These are phyloP conservation scores for Pelmatolapia mariae DNA, from an alignment of 2,113 vertebrate species.

Conservation along the genomic window DNA sequence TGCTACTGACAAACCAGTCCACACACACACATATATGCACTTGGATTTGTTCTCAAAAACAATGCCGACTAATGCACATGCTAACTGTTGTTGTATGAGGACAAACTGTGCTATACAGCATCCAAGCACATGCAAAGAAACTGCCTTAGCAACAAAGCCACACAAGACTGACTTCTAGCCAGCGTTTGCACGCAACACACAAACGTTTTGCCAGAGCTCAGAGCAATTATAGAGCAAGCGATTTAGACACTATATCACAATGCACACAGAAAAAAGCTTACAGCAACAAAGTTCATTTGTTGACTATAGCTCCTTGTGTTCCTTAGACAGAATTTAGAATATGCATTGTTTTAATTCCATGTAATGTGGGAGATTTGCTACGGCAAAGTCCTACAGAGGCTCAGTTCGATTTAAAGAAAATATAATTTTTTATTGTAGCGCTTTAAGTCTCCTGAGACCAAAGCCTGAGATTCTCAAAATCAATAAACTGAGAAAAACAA, in stretches of 20 bases:
- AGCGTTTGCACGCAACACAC: background rate
- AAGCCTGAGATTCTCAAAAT: background rate
- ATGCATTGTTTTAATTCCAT: background rate
- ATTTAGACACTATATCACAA: slow-evolving; percentile 16
- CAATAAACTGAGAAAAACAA: slow-evolving; percentile 24
- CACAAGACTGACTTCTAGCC: background rate
- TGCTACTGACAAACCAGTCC: slow-evolving; percentile 29
- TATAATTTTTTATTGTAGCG: background rate
- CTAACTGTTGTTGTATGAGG: slow-evolving; percentile 25
- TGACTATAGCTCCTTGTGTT: background rate
- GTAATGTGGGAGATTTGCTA: background rate
- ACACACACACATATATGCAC: background rate
- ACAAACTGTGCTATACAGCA: background rate
- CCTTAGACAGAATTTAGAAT: background rate
- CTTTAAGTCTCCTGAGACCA: background rate
- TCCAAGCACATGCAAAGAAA: slow-evolving; percentile 13
- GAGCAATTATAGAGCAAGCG: background rate
- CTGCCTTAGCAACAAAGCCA: background rate
- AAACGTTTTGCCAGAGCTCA: background rate
- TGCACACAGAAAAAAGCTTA: slow-evolving; percentile 6
- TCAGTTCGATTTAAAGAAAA: background rate
- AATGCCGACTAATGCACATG: slow-evolving; percentile 33
- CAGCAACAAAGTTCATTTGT: background rate
- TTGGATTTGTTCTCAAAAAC: slow-evolving; percentile 31
- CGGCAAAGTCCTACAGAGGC: background rate